Base-by-base conservation (phyloP, 2,113 vertebrate genomes). In the Dipodomys stephensi region DNA sequence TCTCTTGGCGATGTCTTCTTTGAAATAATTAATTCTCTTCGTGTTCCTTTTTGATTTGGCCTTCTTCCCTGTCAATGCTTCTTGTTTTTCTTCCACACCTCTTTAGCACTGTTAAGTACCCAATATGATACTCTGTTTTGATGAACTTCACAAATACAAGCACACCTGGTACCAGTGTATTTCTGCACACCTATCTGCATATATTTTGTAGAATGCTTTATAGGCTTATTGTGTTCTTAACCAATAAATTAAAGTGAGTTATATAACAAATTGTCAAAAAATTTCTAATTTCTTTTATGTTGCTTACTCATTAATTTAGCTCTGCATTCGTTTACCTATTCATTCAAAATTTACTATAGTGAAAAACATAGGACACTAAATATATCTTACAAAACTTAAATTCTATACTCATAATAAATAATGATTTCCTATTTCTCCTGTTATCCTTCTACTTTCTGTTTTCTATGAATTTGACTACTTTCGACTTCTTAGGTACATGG, bases 11-110 rank as follows among this genome's bases (percentile, higher is more conserved):
- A 91, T 27, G 27, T 88, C 20, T 35, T 90, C 88, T 83, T 73
- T 64, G 49, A 92, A 93, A 87, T 87, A 90, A 94, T 80, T 88
- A 88, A 85, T 74, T 86, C 68, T 85, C 77, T 62, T 27, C 15
- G 19, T 82, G 30, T 83, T 76, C 93, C 78, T 32, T 83, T 19
- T 28, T 69, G 28, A 76, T 46, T 86, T 67, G 76, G 25, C 92
- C 69, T 78, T 87, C 53, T 87, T 88, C 62, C 32, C 44, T 82
- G 85, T 93, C 19, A 79, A 2, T 67, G 62, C 71, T 69, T 77
- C 67, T 78, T 81, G 35, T 77, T 67, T 78, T 64, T 27, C 13
- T 30, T 69, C 49, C 60, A 83, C 6, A 80, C 25, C 7, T 87
- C 87, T 53, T 94, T 87, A 23, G 64, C 89, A 65, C 32, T 60